Percentiles rank a stretch among this genome's conserved stretches.
phyloP scores from a whole-genome alignment of 2,113 vertebrate genomes.

The Illadopsis cleaveri region DNA sequence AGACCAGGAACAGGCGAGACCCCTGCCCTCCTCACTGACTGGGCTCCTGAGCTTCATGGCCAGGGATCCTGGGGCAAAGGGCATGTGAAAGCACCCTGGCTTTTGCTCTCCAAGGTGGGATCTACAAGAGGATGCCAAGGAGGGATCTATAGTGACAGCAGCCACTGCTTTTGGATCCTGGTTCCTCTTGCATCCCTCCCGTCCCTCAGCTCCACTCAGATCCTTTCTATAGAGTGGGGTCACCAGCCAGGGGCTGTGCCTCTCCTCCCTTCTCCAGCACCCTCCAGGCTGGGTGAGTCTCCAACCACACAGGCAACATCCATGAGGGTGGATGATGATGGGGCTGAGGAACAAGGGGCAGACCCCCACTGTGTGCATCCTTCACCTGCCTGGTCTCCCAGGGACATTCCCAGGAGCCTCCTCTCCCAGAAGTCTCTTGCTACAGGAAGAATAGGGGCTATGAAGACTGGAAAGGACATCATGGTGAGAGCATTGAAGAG shows the following conservation, averaged over 20 bases:
- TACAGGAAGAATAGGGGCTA: not conserved
- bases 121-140: not conserved
- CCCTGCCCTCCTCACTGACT: accelerated
- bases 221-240: accelerated
- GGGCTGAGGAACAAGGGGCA: not conserved
- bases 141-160: not conserved
- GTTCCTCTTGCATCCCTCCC: not conserved
- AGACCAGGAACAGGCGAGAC: accelerated
- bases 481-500: not conserved
- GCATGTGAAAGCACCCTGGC: not conserved
- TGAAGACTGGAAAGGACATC: not conserved
- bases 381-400: not conserved
- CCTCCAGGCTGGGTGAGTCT: not conserved
- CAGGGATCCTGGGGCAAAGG: accelerated
- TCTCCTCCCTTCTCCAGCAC: not conserved
- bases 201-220: not conserved
- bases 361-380: not conserved
- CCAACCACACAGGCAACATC: accelerated
- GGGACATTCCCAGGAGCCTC: not conserved
- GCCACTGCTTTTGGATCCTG: accelerated
- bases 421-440: not conserved
- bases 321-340: not conserved
- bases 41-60: not conserved
- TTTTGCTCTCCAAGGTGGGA: not conserved
- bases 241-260: not conserved